A percentile compares a stretch with the other conserved stretches of the same genome.
Conservation (phyloP, 2,888 invertebrate species). For the Zele albiditarsus region DNA sequence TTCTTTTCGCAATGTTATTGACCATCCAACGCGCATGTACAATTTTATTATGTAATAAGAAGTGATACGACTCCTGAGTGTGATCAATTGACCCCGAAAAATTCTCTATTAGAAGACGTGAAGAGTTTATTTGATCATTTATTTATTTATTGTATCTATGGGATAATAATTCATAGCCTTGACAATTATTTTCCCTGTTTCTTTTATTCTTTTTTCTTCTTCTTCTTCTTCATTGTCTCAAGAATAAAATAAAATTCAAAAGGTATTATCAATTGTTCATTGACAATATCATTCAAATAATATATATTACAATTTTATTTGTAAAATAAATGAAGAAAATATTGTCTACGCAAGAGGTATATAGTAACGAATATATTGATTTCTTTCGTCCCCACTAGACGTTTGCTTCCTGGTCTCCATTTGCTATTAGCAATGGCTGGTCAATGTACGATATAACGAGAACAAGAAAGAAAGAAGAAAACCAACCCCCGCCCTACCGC, state of each 20-base stretch:
- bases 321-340: too few relatives aligned
- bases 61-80: neutral
- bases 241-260: too few relatives aligned
- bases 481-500: neutral
- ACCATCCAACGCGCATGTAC: neutral
- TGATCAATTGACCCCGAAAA: slow-evolving; percentile 10
- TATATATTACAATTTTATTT: too few relatives aligned
- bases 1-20: neutral
- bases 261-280: too few relatives aligned
- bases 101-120: neutral
- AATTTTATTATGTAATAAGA: neutral
- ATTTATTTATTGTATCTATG: too few relatives aligned
- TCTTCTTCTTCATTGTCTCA: too few relatives aligned
- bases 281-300: too few relatives aligned
- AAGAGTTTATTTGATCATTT: neutral
- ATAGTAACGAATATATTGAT: slow-evolving; percentile 23
- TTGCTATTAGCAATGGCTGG: neutral
- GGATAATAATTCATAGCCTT: too few relatives aligned
- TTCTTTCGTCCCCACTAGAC: slow-evolving; percentile 16
- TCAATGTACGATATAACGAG: neutral
- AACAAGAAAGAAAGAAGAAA: neutral
- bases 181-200: too few relatives aligned
- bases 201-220: too few relatives aligned
- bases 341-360: neutral
- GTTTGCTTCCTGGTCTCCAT: slow-evolving; percentile 18